A percentile compares a stretch with the other conserved stretches of the same genome.
These are phyloP conservation scores for Lophura swinhoii DNA, from an alignment of 2,797 vertebrate genomes.

Conservation along the genomic window DNA sequence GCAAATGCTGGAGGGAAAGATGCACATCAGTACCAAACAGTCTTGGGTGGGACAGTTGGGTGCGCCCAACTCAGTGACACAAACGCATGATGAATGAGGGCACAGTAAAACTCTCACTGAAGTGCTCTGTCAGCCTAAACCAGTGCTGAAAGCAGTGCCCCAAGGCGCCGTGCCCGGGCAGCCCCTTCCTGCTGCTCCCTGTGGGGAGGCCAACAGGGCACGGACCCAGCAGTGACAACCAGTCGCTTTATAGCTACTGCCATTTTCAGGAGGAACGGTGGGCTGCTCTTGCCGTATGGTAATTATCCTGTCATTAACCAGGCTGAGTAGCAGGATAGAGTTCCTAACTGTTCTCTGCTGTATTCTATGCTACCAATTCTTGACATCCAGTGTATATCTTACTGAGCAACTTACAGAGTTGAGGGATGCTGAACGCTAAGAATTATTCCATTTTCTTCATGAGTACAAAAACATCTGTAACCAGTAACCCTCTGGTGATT, in stretches of 20 bases:
- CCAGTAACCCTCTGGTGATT: neutral
- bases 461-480: neutral
- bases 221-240: accelerated
- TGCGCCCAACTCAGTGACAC: neutral
- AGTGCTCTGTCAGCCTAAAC: neutral
- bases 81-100: neutral
- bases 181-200: neutral
- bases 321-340: neutral
- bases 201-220: neutral
- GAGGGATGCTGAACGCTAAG: neutral
- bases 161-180: too few relatives aligned
- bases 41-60: neutral
- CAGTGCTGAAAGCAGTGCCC: neutral
- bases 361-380: neutral
- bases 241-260: accelerated
- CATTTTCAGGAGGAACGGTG: neutral
- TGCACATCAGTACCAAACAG: neutral
- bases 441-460: neutral
- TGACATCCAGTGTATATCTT: neutral
- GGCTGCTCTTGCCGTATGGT: neutral
- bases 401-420: neutral
- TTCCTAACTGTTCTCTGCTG: neutral
- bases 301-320: neutral
- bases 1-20: neutral
- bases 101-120: neutral